A percentile compares a stretch with the other conserved stretches of the same genome.
phyloP scores from a whole-genome alignment of 2,797 vertebrate species.

The Gobionotothen gibberifrons region DNA sequence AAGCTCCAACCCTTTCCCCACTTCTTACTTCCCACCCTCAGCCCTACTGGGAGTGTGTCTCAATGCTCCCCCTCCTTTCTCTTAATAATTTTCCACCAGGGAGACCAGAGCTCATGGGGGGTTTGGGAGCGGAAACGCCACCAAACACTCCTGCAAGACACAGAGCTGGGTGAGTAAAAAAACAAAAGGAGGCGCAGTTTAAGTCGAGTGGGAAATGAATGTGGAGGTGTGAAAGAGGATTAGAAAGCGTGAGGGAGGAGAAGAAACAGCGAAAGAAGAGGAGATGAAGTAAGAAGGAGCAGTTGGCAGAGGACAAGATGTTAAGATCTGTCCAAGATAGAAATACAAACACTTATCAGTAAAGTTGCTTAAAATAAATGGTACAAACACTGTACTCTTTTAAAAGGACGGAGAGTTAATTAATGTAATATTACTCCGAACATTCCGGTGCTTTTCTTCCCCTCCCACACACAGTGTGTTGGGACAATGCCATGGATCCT shows the following conservation, averaged over 20 bases:
- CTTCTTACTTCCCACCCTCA: conserved; percentile 73
- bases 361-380: conserved; percentile 6
- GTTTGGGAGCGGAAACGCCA: conserved; percentile 81
- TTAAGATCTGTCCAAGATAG: conserved; percentile 17
- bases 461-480: conserved; percentile 34
- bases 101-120: conserved; percentile 71
- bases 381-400: conserved; percentile 5
- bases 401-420: conserved; percentile 13
- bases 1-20: conserved; percentile 62
- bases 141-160: conserved; percentile 60
- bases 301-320: conserved; percentile 4
- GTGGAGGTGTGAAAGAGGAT: conserved; percentile 55
- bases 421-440: background rate
- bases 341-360: conserved; percentile 25
- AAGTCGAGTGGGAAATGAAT: conserved; percentile 14
- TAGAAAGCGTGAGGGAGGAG: conserved; percentile 20
- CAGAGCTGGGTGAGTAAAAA: conserved; percentile 37
- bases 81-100: conserved; percentile 78
- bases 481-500: conserved; percentile 50
- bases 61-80: conserved; percentile 62
- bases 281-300: conserved; percentile 9
- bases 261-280: conserved; percentile 31
- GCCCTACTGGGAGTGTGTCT: conserved; percentile 62
- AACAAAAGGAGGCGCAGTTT: conserved; percentile 36
- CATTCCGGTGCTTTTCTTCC: conserved; percentile 16